Conservation (phyloP, 2,888 invertebrate genomes). For the Tiphia femorata region DNA sequence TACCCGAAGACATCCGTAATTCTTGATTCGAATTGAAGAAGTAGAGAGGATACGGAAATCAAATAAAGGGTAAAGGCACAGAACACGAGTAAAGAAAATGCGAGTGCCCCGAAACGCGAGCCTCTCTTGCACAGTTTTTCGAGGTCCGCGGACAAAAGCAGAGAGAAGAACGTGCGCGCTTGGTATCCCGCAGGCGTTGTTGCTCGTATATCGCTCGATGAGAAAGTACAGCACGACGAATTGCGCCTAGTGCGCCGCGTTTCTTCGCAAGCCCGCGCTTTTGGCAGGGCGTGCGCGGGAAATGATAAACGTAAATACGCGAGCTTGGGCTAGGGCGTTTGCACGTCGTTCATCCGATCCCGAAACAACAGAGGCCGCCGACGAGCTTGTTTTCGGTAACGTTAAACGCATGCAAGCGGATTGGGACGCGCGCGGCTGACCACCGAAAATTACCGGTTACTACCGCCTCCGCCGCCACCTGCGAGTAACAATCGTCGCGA, state of each 20-base stretch:
- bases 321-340: no score
- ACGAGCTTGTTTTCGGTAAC: slow-evolving; percentile 31
- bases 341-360: slow-evolving; percentile 29
- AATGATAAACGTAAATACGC: slow-evolving; percentile 34
- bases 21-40: no score
- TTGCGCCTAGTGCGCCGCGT: no score
- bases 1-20: no score
- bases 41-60: no score
- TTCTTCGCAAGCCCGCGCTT: no score
- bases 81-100: neutral
- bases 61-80: neutral
- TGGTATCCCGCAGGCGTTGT: no score
- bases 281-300: slow-evolving; percentile 12
- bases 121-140: no score
- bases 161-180: no score
- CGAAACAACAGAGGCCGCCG: slow-evolving; percentile 21
- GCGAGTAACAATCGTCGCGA: neutral
- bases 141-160: no score
- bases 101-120: neutral
- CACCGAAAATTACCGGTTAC: neutral
- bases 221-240: no score
- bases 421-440: neutral
- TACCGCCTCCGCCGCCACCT: neutral
- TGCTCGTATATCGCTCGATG: no score
- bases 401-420: neutral